These are phyloP conservation scores for Hystrix brachyura DNA, from an alignment of 2,113 vertebrate species.

Conservation along the genomic window DNA sequence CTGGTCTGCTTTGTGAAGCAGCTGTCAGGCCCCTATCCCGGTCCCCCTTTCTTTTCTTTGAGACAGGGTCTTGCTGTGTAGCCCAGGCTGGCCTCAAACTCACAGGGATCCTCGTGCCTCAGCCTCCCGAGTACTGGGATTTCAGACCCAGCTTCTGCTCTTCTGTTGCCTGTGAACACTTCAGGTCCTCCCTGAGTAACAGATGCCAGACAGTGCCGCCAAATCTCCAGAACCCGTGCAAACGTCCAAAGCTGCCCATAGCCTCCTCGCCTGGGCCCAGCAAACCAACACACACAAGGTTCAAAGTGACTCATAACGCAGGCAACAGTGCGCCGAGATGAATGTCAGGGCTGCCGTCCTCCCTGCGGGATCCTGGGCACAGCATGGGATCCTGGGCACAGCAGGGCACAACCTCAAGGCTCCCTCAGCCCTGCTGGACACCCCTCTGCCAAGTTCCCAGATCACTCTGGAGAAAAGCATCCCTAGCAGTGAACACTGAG, in stretches of 20 bases:
- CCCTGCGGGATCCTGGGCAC: not conserved
- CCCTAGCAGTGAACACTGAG: not conserved
- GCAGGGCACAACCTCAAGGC: rapidly evolving
- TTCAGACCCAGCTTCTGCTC: not conserved
- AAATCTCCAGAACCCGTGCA: not conserved
- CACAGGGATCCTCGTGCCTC: not conserved
- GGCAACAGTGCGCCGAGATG: not conserved
- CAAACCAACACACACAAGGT: not conserved
- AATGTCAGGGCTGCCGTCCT: rapidly evolving
- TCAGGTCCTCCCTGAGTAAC: not conserved
- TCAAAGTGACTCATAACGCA: not conserved
- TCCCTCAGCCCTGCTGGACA: not conserved
- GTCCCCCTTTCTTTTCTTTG: not conserved
- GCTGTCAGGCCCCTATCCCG: not conserved
- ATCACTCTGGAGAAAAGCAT: too few relatives aligned
- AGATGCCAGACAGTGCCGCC: not conserved
- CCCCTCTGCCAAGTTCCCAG: not conserved
- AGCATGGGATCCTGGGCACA: rapidly evolving
- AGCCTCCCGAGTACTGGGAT: not conserved
- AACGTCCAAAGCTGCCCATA: not conserved
- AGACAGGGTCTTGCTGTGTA: not conserved
- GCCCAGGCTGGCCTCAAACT: not conserved
- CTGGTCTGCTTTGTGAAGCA: not conserved
- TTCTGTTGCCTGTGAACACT: not conserved
- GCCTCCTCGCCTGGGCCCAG: not conserved